Base-by-base conservation (phyloP, 2,797 vertebrate genomes). In the Alca torda region DNA sequence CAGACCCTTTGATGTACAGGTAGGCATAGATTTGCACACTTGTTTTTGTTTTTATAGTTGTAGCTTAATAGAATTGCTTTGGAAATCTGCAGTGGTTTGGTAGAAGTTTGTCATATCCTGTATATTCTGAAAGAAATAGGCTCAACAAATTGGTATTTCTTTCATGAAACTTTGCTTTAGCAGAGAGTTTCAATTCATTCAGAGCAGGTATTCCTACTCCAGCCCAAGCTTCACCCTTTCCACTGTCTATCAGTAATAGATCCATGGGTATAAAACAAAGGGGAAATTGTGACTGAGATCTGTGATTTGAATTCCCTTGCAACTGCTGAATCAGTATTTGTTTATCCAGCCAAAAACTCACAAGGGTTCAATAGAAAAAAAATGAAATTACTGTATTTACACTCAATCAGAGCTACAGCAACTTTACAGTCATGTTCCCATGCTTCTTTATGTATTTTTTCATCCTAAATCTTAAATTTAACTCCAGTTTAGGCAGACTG, bases 321-420 rank as follows among this genome's bases (percentile, higher is more conserved):
- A 88, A 93, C 57, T 77, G 57, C 45, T 80, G 78, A 94, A 87
- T 92, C 64, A 68, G 16, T 93, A 95, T 83, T 89, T 92, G 33
- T 81, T 93, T 86, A 85, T 79, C 53, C 68, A 84, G 54, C 23
- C 28, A 80, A 87, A 94, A 84, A 33, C 50, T 87, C 53, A 11
- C 31, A 37, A 73, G 11, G 7, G 4, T 77, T 92, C 67, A 68
- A 84, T 63, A 73, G 45, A 46, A 72, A 84, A 84, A 19, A 23
- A 68, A 37, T 18, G 18, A 63, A 70, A 75, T 31, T 57, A 69
- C 9, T 72, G 3, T 56, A 78, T 81, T 87, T 90, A 78, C 7
- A 83, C 18, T 84, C 30, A 79, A 17, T 86, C 26, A 61, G 43
- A 87, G 14, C 19, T 43, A 43, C 21, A 74, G 26, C 31, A 85